Evolutionary conservation across 2,797 vertebrate genomes (phyloP).

Genomic region (Capromys pilorides): DNA sequence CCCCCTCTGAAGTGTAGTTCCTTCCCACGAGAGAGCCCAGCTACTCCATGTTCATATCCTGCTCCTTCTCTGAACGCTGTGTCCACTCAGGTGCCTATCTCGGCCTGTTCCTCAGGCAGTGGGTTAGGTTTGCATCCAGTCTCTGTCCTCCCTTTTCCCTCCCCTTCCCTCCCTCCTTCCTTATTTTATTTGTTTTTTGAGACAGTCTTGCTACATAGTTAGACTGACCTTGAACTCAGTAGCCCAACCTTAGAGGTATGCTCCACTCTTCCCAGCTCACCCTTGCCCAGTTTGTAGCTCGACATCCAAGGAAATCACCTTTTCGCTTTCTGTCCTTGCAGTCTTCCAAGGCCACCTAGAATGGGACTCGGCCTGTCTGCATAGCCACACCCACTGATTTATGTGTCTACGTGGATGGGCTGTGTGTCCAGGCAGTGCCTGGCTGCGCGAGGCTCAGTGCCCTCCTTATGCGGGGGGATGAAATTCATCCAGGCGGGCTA

Average conservation of each 20-base stretch:
- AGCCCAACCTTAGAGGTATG: background rate
- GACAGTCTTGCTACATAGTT: background rate
- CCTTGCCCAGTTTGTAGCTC: background rate
- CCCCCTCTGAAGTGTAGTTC: background rate
- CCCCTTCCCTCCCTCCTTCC: too few relatives aligned
- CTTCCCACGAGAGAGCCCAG: background rate
- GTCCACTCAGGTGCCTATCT: background rate
- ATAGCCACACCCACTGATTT: background rate
- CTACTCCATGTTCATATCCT: rapidly evolving
- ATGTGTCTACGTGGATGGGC: background rate
- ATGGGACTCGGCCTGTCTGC: background rate
- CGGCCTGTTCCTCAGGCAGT: too few relatives aligned
- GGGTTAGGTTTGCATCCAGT: too few relatives aligned
- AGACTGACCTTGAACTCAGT: background rate
- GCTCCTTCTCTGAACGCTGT: background rate
- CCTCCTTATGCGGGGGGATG: background rate
- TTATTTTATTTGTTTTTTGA: background rate
- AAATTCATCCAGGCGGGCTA: background rate
- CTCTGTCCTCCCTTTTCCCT: too few relatives aligned
- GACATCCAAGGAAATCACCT: background rate
- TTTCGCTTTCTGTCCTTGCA: background rate
- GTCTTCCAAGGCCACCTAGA: background rate
- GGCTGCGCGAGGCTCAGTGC: background rate
- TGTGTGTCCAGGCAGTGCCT: background rate
- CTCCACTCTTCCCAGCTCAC: background rate